These are phyloP conservation scores for Cerceris ruficornis DNA, from an alignment of 2,888 invertebrate genomes.

Conservation along the genomic window DNA sequence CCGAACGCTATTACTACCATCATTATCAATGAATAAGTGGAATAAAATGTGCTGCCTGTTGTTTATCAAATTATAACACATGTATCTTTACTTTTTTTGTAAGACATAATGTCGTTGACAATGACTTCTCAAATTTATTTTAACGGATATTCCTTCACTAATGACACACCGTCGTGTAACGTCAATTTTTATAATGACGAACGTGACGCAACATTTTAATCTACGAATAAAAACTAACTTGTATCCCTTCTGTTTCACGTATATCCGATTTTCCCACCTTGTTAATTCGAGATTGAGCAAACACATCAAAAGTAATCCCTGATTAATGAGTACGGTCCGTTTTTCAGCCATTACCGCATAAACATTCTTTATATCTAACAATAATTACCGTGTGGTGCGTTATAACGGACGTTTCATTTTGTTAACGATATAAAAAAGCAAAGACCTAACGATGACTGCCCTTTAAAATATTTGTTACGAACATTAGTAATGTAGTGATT, in stretches of 20 bases:
- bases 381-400: conserved; percentile 1
- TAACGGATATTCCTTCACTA: too few relatives aligned
- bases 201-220: conserved; percentile 25
- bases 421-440: neutral
- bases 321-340: conserved; percentile 57
- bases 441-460: too few relatives aligned
- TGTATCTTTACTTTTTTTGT: neutral
- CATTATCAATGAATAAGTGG: conserved; percentile 11
- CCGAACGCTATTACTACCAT: conserved; percentile 1
- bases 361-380: neutral
- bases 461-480: too few relatives aligned
- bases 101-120: neutral
- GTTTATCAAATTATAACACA: conserved; percentile 32
- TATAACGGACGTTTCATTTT: neutral
- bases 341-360: conserved; percentile 27
- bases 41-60: conserved; percentile 47
- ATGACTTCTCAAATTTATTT: too few relatives aligned
- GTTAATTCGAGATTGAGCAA: conserved; percentile 12
- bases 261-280: neutral
- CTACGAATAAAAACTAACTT: conserved; percentile 1
- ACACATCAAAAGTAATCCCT: conserved; percentile 44
- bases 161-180: neutral
- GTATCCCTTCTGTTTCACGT: neutral
- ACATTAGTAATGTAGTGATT: too few relatives aligned
- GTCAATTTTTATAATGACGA: conserved; percentile 1